Evolutionary conservation across 2,888 invertebrate species (phyloP), one percentile per base, ranked within the genome.

Genomic region (Alloscopus bannaensis): DNA sequence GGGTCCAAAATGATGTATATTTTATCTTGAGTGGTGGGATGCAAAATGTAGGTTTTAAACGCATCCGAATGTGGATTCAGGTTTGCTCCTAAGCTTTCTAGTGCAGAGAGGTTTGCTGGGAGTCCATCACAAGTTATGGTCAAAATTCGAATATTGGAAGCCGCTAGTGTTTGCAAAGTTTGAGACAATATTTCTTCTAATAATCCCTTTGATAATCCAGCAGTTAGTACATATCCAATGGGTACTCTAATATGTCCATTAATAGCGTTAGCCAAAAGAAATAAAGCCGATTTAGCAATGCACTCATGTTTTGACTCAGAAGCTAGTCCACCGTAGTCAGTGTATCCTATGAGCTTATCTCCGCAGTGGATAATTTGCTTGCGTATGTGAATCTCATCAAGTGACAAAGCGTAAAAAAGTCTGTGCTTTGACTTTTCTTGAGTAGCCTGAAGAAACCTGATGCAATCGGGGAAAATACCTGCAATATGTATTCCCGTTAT

Each of bases 301-400:
- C 26, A 29, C 11, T 29, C 20, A 26, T n/a, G 18, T 18, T 59
- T 18, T 4, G 11, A 4, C 8, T 6, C 0, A 8, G n/a, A 13
- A 6, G 18, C 18, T 18, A 70, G 40, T n/a, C 28, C 60, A 0
- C 70, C 70, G 16, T 31, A 40, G 20, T 70, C 57, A 3, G 31
- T 18, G 18, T 24, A 70, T 42, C 70, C 70, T 3, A 28, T 18
- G n/a, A 70, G 11, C 2, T 16, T 16, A 26, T 70, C 18, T 16
- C 24, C 60, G 13, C 45, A 8, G 36, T 57, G 57, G 1, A 45
- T 18, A 28, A 70, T 42, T 29, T 60, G 52, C 13, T 70, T 59
- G 16, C 52, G 6, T 8, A 70, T 60, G 31, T 70, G 60, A 3
- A 70, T 60, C 22, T 70, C 70, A 42, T 70, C 70, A 6, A 70